A percentile compares a stretch with the other conserved stretches of the same genome.
These are phyloP conservation scores for Petroica traversi DNA, from an alignment of 2,113 vertebrate genomes.

Conservation along the genomic window DNA sequence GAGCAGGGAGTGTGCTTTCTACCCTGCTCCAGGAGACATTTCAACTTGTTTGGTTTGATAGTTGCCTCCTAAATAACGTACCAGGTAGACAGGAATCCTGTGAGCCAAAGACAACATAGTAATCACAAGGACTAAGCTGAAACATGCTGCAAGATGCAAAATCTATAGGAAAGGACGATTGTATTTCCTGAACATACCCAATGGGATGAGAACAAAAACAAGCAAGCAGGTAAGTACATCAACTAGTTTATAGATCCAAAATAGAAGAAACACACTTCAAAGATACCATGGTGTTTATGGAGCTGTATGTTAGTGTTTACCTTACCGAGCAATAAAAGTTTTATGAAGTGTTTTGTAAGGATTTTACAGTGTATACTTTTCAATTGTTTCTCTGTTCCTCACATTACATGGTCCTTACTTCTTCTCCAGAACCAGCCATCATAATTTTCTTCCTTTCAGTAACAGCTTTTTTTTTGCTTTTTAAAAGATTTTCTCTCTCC, in stretches of 20 bases:
- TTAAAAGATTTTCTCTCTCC: background rate
- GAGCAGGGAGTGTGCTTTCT: background rate
- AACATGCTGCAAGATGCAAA: background rate
- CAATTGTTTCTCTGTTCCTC: background rate
- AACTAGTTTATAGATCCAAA: background rate
- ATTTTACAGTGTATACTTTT: background rate
- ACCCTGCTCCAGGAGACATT: background rate
- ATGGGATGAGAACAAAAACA: background rate
- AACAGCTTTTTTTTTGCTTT: constrained; percentile 45
- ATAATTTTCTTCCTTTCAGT: background rate
- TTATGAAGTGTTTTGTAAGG: background rate
- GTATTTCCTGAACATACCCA: background rate
- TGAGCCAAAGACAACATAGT: background rate
- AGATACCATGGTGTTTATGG: background rate
- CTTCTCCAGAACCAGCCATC: background rate
- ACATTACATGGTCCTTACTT: background rate
- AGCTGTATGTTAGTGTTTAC: background rate
- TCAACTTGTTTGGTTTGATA: background rate
- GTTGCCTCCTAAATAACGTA: background rate
- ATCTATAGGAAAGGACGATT: background rate
- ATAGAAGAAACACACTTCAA: background rate
- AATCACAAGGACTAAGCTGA: background rate
- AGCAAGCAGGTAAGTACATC: background rate
- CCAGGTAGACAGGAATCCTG: background rate
- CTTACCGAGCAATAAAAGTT: background rate